phyloP scores from a whole-genome alignment of 2,113 vertebrate genomes.

The Fulmarus glacialis region DNA sequence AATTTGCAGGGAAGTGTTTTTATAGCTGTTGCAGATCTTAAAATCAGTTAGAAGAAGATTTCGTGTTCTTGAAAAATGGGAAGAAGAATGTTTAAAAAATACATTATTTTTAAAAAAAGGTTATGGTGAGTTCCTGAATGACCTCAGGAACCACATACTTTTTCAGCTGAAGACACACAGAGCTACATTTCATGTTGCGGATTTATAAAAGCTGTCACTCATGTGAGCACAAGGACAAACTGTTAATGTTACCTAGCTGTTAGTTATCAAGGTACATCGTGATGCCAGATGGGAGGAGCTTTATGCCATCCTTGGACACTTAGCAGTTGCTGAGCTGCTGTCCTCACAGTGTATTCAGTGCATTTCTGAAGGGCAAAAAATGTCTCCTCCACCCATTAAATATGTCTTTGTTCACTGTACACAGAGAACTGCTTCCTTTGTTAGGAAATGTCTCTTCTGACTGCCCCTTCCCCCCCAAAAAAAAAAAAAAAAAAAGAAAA shows the following conservation, averaged over 20 bases:
- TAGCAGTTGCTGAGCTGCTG: neutral
- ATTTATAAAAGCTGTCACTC: neutral
- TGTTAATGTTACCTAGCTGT: neutral
- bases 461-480: neutral
- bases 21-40: neutral
- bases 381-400: neutral
- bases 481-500: neutral
- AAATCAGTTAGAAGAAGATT: neutral
- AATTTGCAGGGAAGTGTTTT: neutral
- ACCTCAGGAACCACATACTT: neutral
- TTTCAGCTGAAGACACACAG: neutral
- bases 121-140: neutral
- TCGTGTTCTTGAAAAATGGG: neutral
- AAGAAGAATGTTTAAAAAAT: neutral
- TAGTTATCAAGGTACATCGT: rapidly evolving
- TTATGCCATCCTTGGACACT: neutral
- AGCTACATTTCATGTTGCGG: neutral
- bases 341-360: neutral
- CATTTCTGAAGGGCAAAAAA: neutral
- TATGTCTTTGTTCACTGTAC: neutral
- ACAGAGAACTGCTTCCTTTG: neutral
- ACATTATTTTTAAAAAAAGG: neutral
- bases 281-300: neutral
- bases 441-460: neutral
- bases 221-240: neutral